phyloP scores from a whole-genome alignment of 1,140 invertebrate genomes.

The Latrodectus geometricus region DNA sequence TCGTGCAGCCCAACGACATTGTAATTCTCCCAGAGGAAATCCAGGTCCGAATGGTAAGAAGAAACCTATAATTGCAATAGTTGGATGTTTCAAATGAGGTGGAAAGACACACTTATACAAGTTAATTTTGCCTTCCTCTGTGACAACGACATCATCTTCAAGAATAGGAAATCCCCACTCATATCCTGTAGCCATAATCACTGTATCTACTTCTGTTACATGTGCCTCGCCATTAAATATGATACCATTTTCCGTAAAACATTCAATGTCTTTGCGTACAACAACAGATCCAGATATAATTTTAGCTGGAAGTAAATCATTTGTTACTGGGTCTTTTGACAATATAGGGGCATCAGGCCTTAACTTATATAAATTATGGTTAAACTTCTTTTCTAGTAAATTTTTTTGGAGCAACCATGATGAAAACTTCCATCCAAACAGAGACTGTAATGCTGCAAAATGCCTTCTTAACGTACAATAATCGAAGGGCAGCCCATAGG shows the following conservation, averaged over 20 bases:
- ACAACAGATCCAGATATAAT: slow-evolving; percentile 68
- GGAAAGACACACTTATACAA: slow-evolving; percentile 71
- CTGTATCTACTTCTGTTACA: slow-evolving; percentile 59
- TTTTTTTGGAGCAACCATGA: slow-evolving; percentile 31
- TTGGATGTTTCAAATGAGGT: slow-evolving; percentile 65
- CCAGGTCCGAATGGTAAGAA: slow-evolving; percentile 72
- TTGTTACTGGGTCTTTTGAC: slow-evolving; percentile 72
- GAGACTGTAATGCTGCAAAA: slow-evolving; percentile 63
- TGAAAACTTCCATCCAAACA: slow-evolving; percentile 49
- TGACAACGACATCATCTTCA: slow-evolving; percentile 46
- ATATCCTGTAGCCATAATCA: slow-evolving; percentile 64
- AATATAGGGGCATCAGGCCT: slow-evolving; percentile 69
- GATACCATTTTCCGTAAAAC: slow-evolving; percentile 66
- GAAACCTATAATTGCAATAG: slow-evolving; percentile 72
- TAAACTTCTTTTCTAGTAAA: slow-evolving; percentile 68
- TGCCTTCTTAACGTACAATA: slow-evolving; percentile 64
- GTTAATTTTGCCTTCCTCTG: slow-evolving; percentile 67
- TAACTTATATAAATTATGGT: slow-evolving; percentile 70
- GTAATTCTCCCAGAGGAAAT: slow-evolving; percentile 72
- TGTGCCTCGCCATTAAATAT: slow-evolving; percentile 65
- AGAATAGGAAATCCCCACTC: slow-evolving; percentile 63
- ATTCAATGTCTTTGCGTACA: slow-evolving; percentile 68
- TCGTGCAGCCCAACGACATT: slow-evolving; percentile 63
- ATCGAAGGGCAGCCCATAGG: slow-evolving; percentile 67
- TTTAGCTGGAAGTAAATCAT: slow-evolving; percentile 71